Conservation (phyloP, 2,113 vertebrate species). For the Ailuropoda melanoleuca region DNA sequence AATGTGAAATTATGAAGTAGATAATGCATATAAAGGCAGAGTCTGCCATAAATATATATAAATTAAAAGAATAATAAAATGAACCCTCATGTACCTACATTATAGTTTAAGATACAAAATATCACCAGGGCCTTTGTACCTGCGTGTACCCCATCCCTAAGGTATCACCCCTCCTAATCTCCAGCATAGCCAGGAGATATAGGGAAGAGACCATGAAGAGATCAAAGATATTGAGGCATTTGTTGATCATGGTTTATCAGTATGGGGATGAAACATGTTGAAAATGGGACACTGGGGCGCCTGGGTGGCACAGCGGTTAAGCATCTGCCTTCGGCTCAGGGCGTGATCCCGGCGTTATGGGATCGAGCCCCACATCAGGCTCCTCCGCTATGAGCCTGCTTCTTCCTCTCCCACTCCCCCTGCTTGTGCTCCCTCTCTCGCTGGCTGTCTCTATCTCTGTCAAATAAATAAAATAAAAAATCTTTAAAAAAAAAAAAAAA, state of each 20-base stretch:
- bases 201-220: not conserved
- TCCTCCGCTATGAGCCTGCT: too few species aligned
- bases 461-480: too few species aligned
- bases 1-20: not conserved
- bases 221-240: not conserved
- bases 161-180: not conserved
- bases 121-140: not conserved
- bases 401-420: too few species aligned
- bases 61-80: not conserved
- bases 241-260: not conserved
- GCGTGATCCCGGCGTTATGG: too few species aligned
- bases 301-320: too few species aligned
- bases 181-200: not conserved
- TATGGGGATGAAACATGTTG: not conserved
- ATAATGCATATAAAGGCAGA: not conserved
- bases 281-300: not conserved
- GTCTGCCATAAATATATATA: not conserved
- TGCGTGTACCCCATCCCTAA: not conserved
- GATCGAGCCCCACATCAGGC: too few species aligned
- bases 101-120: not conserved
- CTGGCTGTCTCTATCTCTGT: too few species aligned
- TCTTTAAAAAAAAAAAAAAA: too few species aligned
- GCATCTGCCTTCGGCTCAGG: too few species aligned
- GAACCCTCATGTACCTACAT: not conserved
- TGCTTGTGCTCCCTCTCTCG: too few species aligned